Base-by-base conservation (phyloP, 2,888 invertebrate species). In the Stenurella melanura region DNA sequence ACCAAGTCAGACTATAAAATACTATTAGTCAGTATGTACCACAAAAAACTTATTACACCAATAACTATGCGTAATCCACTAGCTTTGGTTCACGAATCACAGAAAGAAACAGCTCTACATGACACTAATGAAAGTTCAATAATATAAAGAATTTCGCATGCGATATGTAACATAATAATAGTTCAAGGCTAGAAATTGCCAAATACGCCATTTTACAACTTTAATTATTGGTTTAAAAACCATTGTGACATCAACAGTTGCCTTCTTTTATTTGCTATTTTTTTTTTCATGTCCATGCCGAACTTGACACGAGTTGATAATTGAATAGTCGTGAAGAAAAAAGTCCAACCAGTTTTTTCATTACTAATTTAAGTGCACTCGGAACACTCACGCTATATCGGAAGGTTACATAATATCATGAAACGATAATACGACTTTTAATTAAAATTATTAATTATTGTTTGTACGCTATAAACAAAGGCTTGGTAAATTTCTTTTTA, bases 381-480 rank as follows among this genome's bases (percentile, higher is more conserved):
- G 5, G 38, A 30, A 11, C 57, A 68, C 30, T 69, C 57, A 34
- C 57, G 34, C 57, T 19, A 15, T 38, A 69, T 58, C 5, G 38
- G 50, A 58, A 34, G 12, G 34, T 69, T 69, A 69, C 34, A 34
- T 69, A 69, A 69, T 57, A 66, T 57, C 68, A 68, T 30, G 63
- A 11, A 58, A 58, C 19, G 69, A 58, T 69, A 64, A n/a, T 34
- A 69, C 17, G 57, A 57, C 69, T 57, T 69, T 26, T 57, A 69
- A 57, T 57, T 58, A 69, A 34, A 57, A 30, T 69, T 34, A 58
- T 57, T 69, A 58, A 69, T 69, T 38, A 57, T 69, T 69, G 69
- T 58, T 58, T 19, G 69, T 57, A 30, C 30, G 69, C 58, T 57
- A 57, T 54, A 38, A 57, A 34, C 30, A 69, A 34, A 18, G 26